These are phyloP conservation scores for Brachionus sp. DNA, from an alignment of 1,140 invertebrate genomes.

Conservation along the genomic window DNA sequence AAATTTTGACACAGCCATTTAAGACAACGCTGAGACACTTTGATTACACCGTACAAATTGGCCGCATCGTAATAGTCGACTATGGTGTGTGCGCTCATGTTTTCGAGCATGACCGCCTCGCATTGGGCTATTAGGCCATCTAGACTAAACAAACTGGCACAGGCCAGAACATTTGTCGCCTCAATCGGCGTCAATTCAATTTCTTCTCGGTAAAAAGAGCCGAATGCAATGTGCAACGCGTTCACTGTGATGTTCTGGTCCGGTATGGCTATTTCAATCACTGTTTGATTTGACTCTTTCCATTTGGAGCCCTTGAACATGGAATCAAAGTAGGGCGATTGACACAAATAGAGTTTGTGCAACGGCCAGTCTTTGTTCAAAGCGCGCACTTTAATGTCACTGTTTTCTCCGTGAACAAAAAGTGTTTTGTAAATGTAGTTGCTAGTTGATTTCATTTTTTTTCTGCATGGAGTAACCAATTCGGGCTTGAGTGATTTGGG, in stretches of 20 bases:
- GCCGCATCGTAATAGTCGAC: constrained; percentile 69
- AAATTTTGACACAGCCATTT: constrained; percentile 71
- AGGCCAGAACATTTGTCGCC: constrained; percentile 70
- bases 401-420: constrained; percentile 72
- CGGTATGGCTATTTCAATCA: constrained; percentile 69
- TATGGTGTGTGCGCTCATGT: constrained; percentile 67
- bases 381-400: constrained; percentile 71
- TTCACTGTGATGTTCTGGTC: constrained; percentile 72
- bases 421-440: constrained; percentile 76
- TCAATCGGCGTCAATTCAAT: constrained; percentile 69
- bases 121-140: constrained; percentile 73
- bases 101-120: constrained; percentile 72
- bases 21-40: constrained; percentile 66
- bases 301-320: constrained; percentile 76
- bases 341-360: constrained; percentile 73
- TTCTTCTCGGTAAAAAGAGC: constrained; percentile 76
- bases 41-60: constrained; percentile 67
- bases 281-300: constrained; percentile 69
- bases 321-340: constrained; percentile 76
- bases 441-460: constrained; percentile 70
- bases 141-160: constrained; percentile 73
- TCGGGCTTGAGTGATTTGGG: background rate
- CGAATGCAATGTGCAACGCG: constrained; percentile 69
- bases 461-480: constrained; percentile 54
- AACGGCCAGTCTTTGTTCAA: constrained; percentile 71